Conservation (phyloP, 2,797 vertebrate species). For the Macrochelys suwanniensis region DNA sequence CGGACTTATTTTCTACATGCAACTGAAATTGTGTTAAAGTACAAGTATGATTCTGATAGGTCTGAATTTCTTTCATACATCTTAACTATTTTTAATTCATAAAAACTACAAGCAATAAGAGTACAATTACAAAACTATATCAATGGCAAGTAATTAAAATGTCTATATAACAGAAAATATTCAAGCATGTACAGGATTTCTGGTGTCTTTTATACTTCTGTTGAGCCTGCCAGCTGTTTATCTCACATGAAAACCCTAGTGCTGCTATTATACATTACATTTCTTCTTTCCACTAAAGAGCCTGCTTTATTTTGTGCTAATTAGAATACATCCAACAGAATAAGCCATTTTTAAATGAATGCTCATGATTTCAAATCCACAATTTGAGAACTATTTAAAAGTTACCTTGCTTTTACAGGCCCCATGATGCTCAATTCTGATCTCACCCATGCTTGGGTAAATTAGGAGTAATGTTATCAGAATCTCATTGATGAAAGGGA, state of each 20-base stretch:
- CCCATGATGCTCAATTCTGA: not conserved
- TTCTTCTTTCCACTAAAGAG: not conserved
- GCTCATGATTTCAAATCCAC: slow-evolving; percentile 23
- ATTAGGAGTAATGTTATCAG: not conserved
- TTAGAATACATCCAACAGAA: not conserved
- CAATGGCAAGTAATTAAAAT: slow-evolving; percentile 27
- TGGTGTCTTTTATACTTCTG: not conserved
- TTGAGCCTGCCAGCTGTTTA: not conserved
- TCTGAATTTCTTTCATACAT: not conserved
- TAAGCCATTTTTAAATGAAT: not conserved
- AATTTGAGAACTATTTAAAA: slow-evolving; percentile 7
- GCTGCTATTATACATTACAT: not conserved
- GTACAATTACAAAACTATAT: not conserved
- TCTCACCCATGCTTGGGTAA: not conserved
- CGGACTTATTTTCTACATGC: slow-evolving; percentile 12
- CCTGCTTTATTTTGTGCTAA: not conserved
- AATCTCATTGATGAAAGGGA: accelerated
- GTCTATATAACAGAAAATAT: slow-evolving; percentile 16
- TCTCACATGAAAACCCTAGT: slow-evolving; percentile 18
- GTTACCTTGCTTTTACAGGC: not conserved
- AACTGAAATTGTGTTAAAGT: slow-evolving; percentile 20
- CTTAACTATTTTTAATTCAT: not conserved
- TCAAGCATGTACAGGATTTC: not conserved
- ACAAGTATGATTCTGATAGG: not conserved
- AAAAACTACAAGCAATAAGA: not conserved